These are phyloP conservation scores for Invenusta paracnida DNA, from an alignment of 2,888 invertebrate genomes.

Conservation along the genomic window DNA sequence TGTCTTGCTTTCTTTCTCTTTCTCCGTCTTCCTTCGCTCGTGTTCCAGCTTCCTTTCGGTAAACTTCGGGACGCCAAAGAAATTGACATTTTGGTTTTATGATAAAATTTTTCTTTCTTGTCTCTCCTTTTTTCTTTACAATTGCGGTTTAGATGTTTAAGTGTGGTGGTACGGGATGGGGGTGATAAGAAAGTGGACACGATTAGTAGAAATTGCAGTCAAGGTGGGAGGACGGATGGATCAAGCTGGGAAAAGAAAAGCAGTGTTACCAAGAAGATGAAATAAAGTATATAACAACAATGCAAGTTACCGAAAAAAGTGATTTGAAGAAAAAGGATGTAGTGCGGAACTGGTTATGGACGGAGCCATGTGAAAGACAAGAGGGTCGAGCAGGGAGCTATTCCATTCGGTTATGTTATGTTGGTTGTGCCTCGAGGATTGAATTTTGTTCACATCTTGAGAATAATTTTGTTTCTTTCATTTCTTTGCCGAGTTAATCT, in stretches of 20 bases:
- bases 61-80: conserved; percentile 21
- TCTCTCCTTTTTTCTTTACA: not conserved
- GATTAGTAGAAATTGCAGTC: not conserved
- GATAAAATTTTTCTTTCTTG: conserved; percentile 15
- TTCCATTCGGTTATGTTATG: too few species aligned
- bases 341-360: not conserved
- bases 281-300: too few species aligned
- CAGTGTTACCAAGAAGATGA: too few species aligned
- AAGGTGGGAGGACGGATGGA: too few species aligned
- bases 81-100: conserved; percentile 26
- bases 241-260: too few species aligned
- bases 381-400: too few species aligned
- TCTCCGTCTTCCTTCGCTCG: not conserved
- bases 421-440: conserved; percentile 1
- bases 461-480: conserved; percentile 23
- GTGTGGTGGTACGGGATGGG: too few species aligned
- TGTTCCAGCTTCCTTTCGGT: not conserved
- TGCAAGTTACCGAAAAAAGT: too few species aligned
- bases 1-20: too few species aligned
- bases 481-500: conserved; percentile 23
- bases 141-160: not conserved
- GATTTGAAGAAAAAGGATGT: too few species aligned
- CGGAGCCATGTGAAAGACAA: not conserved
- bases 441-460: conserved; percentile 26
- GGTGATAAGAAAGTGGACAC: not conserved